Evolutionary conservation across 2,113 vertebrate genomes (phyloP), one percentile per base, ranked within the genome.

Genomic region (Spea multiplicata): DNA sequence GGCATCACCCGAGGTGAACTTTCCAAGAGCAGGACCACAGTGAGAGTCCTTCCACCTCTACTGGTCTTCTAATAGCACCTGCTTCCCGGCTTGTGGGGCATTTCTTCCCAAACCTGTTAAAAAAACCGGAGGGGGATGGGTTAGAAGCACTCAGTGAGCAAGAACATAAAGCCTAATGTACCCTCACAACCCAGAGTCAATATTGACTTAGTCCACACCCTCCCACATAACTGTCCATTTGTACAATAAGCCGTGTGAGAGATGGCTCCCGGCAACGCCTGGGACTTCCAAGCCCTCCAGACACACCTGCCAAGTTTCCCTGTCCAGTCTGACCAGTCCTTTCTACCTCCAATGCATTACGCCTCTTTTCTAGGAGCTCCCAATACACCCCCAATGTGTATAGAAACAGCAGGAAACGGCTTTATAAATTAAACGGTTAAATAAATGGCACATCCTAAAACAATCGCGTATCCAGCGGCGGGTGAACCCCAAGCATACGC

Each of bases 141-240:
- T 47, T 44, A 53, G 10, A 66, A 8, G 10, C 7, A 6, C 17
- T 44, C 13, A 66, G 65, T 52, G 47, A 74, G 57, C 12, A 73
- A 44, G 9, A n/a, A 70, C 17, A 66, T 4, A 66, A 8, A 44
- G 65, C 44, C 7, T 44, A 61, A 48, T 30, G 76, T 47, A 66
- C 45, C 61, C 48, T 70, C 5, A 10, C 14, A 30, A 44, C 44
- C 67, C 44, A 44, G 8, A 61, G 78, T 74, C 78, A 80, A 80
- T 80, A 66, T 80, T 80, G 73, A 44, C 52, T 67, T 52, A 74
- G 62, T 67, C 71, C 75, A 62, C 75, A 77, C 75, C 71, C 67
- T 67, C 50, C 61, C 66, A 57, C 71, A 73, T 12, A 30, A 68
- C 64, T 73, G 77, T 73, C 70, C 77, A 53, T 13, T 44, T 59